Conservation (phyloP, 1,140 invertebrate species). For the Cherax quadricarinatus region DNA sequence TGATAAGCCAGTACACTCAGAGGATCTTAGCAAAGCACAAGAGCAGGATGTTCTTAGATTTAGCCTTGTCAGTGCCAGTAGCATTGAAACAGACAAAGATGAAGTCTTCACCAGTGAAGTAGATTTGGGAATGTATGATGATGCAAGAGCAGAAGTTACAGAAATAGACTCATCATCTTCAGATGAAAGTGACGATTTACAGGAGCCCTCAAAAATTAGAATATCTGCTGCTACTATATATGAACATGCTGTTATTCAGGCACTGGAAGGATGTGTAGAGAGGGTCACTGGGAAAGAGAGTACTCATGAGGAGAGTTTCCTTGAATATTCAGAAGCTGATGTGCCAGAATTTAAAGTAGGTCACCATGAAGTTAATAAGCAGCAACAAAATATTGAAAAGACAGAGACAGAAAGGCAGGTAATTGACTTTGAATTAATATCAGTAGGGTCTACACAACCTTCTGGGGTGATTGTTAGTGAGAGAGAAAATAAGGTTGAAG, state of each 20-base stretch:
- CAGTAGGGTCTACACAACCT: background rate
- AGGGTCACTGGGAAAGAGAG: background rate
- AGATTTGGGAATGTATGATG: slow-evolving; percentile 37
- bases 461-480: background rate
- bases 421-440: background rate
- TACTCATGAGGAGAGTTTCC: background rate
- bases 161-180: slow-evolving; percentile 63
- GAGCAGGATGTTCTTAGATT: slow-evolving; percentile 25
- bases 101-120: slow-evolving; percentile 57
- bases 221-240: slow-evolving; percentile 72
- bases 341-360: background rate
- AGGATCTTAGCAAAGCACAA: background rate
- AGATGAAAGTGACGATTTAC: slow-evolving; percentile 50
- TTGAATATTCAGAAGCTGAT: background rate
- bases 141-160: slow-evolving; percentile 2
- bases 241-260: slow-evolving; percentile 70
- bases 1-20: background rate
- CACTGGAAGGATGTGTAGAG: slow-evolving; percentile 36
- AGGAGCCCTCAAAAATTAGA: slow-evolving; percentile 52
- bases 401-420: background rate
- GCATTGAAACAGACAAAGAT: slow-evolving; percentile 66
- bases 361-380: background rate
- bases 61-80: slow-evolving; percentile 61
- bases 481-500: background rate
- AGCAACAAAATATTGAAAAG: background rate